Evolutionary conservation across 2,113 vertebrate genomes (phyloP).

Genomic region (Lonchura striata): DNA sequence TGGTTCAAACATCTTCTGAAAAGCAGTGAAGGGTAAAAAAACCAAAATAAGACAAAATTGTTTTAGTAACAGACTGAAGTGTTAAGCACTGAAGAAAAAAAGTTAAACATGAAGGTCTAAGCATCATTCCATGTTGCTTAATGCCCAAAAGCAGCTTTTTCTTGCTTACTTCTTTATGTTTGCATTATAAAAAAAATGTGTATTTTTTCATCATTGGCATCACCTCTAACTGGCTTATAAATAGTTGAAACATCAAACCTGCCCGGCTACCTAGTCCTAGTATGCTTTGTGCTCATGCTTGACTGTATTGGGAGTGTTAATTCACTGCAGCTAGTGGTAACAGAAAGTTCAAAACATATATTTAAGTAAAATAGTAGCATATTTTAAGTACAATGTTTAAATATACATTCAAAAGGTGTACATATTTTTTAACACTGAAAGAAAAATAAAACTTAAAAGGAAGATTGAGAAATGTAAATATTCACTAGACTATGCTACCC

Average conservation of each 20-base stretch:
- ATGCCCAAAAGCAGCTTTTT: background rate
- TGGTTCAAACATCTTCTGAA: background rate
- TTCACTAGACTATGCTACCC: background rate
- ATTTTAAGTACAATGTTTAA: background rate
- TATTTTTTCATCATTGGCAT: background rate
- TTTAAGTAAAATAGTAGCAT: background rate
- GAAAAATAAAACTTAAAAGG: background rate
- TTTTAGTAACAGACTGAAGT: background rate
- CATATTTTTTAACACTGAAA: background rate
- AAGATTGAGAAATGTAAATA: background rate
- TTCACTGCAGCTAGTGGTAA: background rate
- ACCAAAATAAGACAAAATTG: background rate
- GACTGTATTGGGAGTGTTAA: background rate
- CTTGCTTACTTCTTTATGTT: background rate
- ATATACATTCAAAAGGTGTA: background rate
- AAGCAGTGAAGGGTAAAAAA: background rate
- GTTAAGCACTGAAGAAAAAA: background rate
- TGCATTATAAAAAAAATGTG: background rate
- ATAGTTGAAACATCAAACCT: background rate
- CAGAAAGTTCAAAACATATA: background rate
- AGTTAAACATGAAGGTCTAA: background rate
- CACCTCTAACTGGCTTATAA: background rate
- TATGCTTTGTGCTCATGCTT: background rate
- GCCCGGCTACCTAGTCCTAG: rapidly evolving
- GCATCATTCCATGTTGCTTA: background rate